phyloP scores from a whole-genome alignment of 2,797 vertebrate species.

The Parauchenoglanis ngamensis region DNA sequence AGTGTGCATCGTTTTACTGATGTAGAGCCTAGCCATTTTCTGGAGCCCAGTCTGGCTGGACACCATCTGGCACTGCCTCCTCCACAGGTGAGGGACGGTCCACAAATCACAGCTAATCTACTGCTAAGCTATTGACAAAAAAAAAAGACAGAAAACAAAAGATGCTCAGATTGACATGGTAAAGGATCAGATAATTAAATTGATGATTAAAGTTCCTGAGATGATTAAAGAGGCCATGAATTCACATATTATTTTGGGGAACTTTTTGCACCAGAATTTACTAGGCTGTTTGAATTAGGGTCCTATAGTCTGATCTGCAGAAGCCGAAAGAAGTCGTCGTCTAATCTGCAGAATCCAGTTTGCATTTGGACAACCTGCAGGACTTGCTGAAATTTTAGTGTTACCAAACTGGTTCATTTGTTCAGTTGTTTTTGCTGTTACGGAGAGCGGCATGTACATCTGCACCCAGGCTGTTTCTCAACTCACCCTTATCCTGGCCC shows the following conservation, averaged over 20 bases:
- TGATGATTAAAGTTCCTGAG: neutral
- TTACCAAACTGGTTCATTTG: neutral
- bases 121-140: neutral
- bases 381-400: neutral
- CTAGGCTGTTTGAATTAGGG: neutral
- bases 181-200: neutral
- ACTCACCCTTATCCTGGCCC: constrained; percentile 74
- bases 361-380: neutral
- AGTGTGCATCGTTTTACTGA: constrained; percentile 88
- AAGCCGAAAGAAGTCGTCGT: too few relatives aligned
- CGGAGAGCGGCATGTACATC: constrained; percentile 44
- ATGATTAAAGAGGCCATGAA: neutral
- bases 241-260: neutral
- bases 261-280: neutral
- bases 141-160: neutral
- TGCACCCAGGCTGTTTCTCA: constrained; percentile 68
- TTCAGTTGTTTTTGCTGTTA: constrained; percentile 28
- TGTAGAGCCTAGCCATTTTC: constrained; percentile 83
- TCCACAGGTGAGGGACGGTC: constrained; percentile 67
- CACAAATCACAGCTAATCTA: neutral
- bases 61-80: constrained; percentile 72
- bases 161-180: neutral
- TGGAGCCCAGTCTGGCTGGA: constrained; percentile 81
- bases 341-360: neutral
- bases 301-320: neutral